Evolutionary conservation across 1,140 invertebrate species (phyloP).

Genomic region (Notospermus geniculatus): DNA sequence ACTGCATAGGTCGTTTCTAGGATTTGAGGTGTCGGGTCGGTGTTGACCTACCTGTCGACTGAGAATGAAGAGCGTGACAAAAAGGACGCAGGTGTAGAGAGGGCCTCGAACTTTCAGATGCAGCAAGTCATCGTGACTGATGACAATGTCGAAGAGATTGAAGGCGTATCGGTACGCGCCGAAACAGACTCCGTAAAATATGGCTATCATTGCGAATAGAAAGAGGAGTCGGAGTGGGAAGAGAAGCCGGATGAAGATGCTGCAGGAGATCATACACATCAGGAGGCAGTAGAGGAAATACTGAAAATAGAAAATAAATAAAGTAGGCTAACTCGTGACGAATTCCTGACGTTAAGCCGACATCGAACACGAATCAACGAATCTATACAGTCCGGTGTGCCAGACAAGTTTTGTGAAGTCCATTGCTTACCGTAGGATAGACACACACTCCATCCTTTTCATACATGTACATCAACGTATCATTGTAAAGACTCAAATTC

Average conservation of each 20-base stretch:
- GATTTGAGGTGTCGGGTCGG: not conserved
- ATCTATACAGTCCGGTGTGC: no score
- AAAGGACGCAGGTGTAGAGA: constrained; percentile 65
- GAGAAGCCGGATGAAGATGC: constrained; percentile 81
- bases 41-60: constrained; percentile 68
- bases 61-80: constrained; percentile 73
- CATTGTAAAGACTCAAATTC: not conserved
- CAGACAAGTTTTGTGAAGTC: no score
- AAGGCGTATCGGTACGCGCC: no score
- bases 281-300: constrained; percentile 80
- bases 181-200: constrained; percentile 63
- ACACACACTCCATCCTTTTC: not conserved
- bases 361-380: no score
- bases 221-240: constrained; percentile 77
- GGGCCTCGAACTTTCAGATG: constrained; percentile 10
- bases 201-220: constrained; percentile 49
- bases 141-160: no score
- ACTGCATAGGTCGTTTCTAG: no score
- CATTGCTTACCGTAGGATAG: not conserved
- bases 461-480: not conserved
- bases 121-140: constrained; percentile 38
- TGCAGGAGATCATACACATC: constrained; percentile 73
- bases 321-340: no score
- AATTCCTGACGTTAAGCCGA: no score
- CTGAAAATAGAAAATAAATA: constrained; percentile 57